Evolutionary conservation across 1,140 invertebrate genomes (phyloP).

Genomic region (Drosophila hydei): DNA sequence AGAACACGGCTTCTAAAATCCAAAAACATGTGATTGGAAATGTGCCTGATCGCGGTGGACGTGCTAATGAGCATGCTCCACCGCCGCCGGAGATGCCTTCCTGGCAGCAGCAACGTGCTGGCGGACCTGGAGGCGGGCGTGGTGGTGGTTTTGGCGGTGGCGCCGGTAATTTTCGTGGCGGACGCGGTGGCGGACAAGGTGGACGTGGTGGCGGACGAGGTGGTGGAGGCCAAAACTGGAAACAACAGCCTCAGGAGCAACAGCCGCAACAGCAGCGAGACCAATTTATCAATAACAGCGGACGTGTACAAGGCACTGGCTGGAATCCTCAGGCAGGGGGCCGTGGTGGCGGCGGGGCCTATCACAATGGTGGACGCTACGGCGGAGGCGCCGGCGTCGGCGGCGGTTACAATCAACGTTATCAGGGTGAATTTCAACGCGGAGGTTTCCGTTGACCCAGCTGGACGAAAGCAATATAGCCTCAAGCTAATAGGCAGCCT

Average conservation of each 20-base stretch:
- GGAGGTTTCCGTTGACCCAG: constrained; percentile 47
- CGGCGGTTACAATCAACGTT: constrained; percentile 60
- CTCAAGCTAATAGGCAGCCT: constrained; percentile 1
- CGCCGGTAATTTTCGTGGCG: constrained; percentile 58
- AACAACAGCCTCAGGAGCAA: constrained; percentile 42
- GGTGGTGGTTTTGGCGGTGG: constrained; percentile 51
- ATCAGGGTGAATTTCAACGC: constrained; percentile 61
- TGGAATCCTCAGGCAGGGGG: constrained; percentile 63
- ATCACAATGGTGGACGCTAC: constrained; percentile 62
- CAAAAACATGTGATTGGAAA: constrained; percentile 94
- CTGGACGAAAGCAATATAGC: neutral
- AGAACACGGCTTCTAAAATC: constrained; percentile 91
- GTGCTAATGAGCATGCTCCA: constrained; percentile 93
- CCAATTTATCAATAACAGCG: constrained; percentile 66
- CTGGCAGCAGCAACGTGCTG: constrained; percentile 87
- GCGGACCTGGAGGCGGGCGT: constrained; percentile 57
- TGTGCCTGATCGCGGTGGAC: constrained; percentile 94
- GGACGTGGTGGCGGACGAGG: constrained; percentile 45
- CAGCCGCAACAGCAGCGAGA: constrained; percentile 50
- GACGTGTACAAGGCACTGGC: constrained; percentile 76
- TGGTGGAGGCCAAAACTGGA: constrained; percentile 43
- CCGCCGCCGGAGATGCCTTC: constrained; percentile 98
- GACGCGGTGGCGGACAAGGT: constrained; percentile 35
- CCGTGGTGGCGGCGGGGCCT: constrained; percentile 52
- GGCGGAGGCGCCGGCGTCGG: constrained; percentile 69